Base-by-base conservation (phyloP, 2,113 vertebrate species). In the Leptobrachium leishanense region DNA sequence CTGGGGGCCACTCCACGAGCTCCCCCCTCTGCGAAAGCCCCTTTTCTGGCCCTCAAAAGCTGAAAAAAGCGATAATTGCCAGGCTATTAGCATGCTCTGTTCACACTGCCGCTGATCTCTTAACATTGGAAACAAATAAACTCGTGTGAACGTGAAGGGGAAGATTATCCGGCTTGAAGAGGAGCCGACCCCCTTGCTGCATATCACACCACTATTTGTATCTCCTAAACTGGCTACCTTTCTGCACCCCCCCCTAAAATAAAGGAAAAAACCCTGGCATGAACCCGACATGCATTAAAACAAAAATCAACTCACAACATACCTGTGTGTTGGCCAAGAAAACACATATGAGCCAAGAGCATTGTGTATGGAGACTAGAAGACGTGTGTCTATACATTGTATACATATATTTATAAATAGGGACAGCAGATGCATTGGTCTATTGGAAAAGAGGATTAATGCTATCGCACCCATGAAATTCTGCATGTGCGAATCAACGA, bases 61-160 rank as follows among this genome's bases (percentile, higher is more conserved):
- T 95, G 96, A 95, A 95, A 93, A 92, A 91, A 91, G 88, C 90
- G 87, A 92, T 95, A 96, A 97, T 96, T 96, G 95, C 94, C 89
- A 93, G 89, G 83, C 90, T 88, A 96, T 96, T 95, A 96, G 95
- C 95, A 95, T 95, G 87, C 5, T 73, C 84, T 31, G 70, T 74
- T 79, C 70, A 62, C 74, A 72, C 50, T 74, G 65, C 75, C 66
- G 0, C 31, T 71, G 0, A 67, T 80, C 78, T 81, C 65, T 53
- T 81, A 74, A 74, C 71, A 81, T 74, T 62, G 65, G 76, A 77
- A 63, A 43, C 1, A 81, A 82, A 83, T 74, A 50, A 83, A 83
- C 59, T 0, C 85, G 81, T 85, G 85, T 82, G 84, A 81, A 81
- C 85, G 85, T 82, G 84, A 81, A 42, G 43, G 77, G 64, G 39